phyloP scores from a whole-genome alignment of 92 coral and sea anemone genomes.

The Zoanthus sansibaricus region DNA sequence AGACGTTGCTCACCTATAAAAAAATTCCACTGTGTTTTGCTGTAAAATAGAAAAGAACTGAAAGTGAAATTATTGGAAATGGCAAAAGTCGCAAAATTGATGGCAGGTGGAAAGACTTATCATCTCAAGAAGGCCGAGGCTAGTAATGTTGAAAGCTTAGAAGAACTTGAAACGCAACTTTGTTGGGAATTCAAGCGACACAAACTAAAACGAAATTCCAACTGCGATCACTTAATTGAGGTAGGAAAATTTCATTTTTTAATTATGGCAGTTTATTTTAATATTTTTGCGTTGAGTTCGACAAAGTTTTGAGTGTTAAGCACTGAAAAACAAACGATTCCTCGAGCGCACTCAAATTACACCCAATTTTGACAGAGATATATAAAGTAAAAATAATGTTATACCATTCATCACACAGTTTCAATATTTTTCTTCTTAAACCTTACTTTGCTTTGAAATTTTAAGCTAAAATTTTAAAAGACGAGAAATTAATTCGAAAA shows the following conservation, averaged over 20 bases:
- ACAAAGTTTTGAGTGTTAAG: not conserved
- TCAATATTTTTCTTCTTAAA: not conserved
- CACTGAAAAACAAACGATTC: not conserved
- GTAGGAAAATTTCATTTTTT: not conserved
- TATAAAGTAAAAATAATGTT: not conserved
- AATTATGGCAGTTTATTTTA: not conserved
- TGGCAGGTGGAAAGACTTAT: not conserved
- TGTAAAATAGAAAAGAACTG: not conserved
- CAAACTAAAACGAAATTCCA: not conserved
- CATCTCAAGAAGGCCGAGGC: constrained; percentile 7
- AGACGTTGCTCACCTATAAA: not conserved
- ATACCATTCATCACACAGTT: not conserved
- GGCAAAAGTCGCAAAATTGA: not conserved
- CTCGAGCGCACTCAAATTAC: not conserved
- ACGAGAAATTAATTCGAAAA: not conserved
- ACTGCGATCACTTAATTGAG: not conserved
- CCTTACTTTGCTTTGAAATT: not conserved
- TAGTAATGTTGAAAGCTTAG: not conserved
- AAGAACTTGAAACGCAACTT: not conserved
- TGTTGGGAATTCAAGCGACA: not conserved
- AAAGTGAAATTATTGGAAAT: not conserved
- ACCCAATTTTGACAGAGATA: not conserved
- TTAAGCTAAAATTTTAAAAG: not conserved
- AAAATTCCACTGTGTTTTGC: not conserved
- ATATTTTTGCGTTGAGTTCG: not conserved